Evolutionary conservation across 2,797 vertebrate species (phyloP).

Genomic region (Taenioides sp.): DNA sequence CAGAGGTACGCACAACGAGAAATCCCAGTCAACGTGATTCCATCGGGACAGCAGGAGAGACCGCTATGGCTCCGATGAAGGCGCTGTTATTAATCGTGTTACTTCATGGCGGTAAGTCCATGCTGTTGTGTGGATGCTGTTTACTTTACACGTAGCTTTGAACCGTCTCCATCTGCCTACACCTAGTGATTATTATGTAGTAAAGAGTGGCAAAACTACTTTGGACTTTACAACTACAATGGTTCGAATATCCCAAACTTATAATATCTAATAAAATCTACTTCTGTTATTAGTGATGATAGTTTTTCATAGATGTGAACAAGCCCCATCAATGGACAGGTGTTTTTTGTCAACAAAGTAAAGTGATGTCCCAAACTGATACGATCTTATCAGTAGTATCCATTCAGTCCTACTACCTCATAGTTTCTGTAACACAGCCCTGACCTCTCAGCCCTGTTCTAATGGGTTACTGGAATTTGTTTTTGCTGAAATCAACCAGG

Average conservation of each 20-base stretch:
- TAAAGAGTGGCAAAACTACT: not conserved
- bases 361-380: conserved; percentile 5
- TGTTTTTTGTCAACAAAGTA: not conserved
- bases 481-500: not conserved
- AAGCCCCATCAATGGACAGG: not conserved
- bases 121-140: conserved; percentile 4
- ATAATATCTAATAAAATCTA: not conserved
- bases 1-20: conserved; percentile 34
- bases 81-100: conserved; percentile 57
- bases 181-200: conserved; percentile 17
- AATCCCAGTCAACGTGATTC: conserved; percentile 49
- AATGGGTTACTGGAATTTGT: not conserved
- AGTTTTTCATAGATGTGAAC: not conserved
- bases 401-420: not conserved
- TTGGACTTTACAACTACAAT: not conserved
- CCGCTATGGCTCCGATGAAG: conserved; percentile 63
- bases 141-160: conserved; percentile 8
- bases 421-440: not conserved
- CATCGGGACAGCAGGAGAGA: conserved; percentile 39
- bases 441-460: not conserved
- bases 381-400: not conserved
- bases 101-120: conserved; percentile 75
- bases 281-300: not conserved
- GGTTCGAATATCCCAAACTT: not conserved
- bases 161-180: conserved; percentile 53